phyloP scores from a whole-genome alignment of 1,140 invertebrate species.

The Drosophila sturtevanti region DNA sequence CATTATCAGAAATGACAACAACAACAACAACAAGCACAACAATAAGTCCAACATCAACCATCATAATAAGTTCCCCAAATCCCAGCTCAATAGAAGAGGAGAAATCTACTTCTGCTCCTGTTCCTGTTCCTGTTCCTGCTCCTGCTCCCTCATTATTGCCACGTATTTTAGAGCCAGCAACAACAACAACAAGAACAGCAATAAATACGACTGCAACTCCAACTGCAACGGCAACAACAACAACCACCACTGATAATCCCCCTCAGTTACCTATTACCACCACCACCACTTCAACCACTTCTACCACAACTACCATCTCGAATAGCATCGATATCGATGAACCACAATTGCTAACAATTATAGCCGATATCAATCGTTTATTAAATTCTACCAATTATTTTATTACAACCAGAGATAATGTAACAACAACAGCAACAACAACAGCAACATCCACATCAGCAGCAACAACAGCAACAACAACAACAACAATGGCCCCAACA shows the following conservation, averaged over 20 bases:
- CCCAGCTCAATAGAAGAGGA: slow-evolving; percentile 20
- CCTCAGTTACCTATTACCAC: slow-evolving; percentile 32
- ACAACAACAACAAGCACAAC: slow-evolving; percentile 31
- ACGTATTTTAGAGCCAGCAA: slow-evolving; percentile 41
- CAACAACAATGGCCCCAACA: slow-evolving; percentile 43
- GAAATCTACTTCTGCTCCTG: neutral
- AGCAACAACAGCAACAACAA: slow-evolving; percentile 44
- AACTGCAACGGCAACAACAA: slow-evolving; percentile 26
- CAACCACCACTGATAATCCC: slow-evolving; percentile 28
- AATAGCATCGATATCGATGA: slow-evolving; percentile 76
- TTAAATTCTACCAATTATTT: slow-evolving; percentile 83
- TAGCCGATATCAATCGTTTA: slow-evolving; percentile 81
- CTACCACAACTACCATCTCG: slow-evolving; percentile 35
- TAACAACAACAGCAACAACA: slow-evolving; percentile 58
- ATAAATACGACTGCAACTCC: slow-evolving; percentile 33
- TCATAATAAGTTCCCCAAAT: slow-evolving; percentile 16
- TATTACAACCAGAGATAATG: slow-evolving; percentile 82
- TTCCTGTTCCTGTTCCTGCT: neutral
- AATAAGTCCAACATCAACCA: slow-evolving; percentile 27
- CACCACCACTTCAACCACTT: slow-evolving; percentile 35
- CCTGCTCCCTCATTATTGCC: slow-evolving; percentile 37
- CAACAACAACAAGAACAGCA: slow-evolving; percentile 31
- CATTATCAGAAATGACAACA: slow-evolving; percentile 36
- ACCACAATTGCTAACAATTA: slow-evolving; percentile 72
- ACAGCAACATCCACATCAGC: slow-evolving; percentile 47